A percentile compares a stretch with the other conserved stretches of the same genome.
These are phyloP conservation scores for Oryctolagus cuniculus DNA, from an alignment of 2,113 vertebrate genomes.

Conservation along the genomic window DNA sequence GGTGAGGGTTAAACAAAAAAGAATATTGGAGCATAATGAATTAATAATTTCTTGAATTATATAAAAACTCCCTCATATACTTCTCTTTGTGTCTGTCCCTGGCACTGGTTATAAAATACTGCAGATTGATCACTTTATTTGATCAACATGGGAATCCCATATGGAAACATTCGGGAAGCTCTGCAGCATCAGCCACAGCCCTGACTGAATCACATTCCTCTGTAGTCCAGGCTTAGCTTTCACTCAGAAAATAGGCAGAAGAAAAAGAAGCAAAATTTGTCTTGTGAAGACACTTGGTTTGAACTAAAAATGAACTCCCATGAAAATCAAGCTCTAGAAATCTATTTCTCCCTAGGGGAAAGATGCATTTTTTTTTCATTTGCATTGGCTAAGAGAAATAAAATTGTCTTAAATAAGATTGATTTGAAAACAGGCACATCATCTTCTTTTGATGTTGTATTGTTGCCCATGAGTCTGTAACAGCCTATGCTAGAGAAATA, in stretches of 20 bases:
- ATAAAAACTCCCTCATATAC: not conserved
- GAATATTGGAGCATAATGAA: not conserved
- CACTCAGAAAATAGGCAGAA: not conserved
- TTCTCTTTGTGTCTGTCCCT: not conserved
- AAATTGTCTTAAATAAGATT: not conserved
- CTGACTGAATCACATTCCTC: rapidly evolving
- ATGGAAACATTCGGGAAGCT: not conserved
- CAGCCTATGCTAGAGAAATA: not conserved
- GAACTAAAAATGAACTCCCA: constrained; percentile 48
- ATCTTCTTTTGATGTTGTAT: not conserved
- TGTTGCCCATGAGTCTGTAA: no score
- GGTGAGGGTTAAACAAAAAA: not conserved
- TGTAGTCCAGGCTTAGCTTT: not conserved
- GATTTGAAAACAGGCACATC: not conserved
- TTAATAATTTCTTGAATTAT: not conserved
- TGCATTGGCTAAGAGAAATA: not conserved
- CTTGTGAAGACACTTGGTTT: not conserved
- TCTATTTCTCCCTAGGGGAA: not conserved
- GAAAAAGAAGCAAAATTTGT: not conserved
- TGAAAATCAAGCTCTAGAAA: not conserved
- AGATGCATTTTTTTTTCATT: not conserved
- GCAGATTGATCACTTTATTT: not conserved
- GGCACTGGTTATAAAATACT: not conserved
- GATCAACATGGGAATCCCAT: not conserved
- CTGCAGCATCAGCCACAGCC: no score